A percentile compares a stretch with the other conserved stretches of the same genome.
phyloP scores from a whole-genome alignment of 2,797 vertebrate species.

The Eurystomus glaucurus region DNA sequence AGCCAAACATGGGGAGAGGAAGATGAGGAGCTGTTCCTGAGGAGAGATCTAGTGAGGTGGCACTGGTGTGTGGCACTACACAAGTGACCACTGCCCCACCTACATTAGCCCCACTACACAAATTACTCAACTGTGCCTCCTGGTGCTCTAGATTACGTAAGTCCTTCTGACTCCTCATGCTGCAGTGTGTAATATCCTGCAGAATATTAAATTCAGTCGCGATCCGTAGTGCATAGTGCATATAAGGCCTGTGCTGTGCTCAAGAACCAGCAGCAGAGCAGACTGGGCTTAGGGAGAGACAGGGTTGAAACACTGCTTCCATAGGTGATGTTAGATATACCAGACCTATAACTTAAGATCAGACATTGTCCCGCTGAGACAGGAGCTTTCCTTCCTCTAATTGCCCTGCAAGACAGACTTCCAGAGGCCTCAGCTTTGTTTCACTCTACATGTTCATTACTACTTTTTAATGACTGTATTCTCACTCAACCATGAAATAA shows the following conservation, averaged over 20 bases:
- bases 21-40: background rate
- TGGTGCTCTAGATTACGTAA: accelerated
- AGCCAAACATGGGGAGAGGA: accelerated
- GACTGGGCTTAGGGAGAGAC: background rate
- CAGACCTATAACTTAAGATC: background rate
- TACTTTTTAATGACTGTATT: constrained; percentile 36
- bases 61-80: background rate
- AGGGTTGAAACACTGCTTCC: background rate
- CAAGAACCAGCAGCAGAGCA: background rate
- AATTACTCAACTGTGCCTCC: accelerated
- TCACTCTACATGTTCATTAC: background rate
- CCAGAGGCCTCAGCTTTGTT: background rate
- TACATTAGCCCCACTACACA: background rate
- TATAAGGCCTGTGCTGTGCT: background rate
- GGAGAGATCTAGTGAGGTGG: background rate
- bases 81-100: background rate
- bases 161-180: background rate
- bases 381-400: background rate
- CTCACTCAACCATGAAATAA: constrained; percentile 30
- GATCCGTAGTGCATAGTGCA: background rate
- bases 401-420: background rate
- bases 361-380: background rate
- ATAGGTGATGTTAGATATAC: background rate
- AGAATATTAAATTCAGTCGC: background rate
- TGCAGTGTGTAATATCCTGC: background rate